Conservation (phyloP, 2,113 vertebrate genomes). For the Ochotona curzoniae region DNA sequence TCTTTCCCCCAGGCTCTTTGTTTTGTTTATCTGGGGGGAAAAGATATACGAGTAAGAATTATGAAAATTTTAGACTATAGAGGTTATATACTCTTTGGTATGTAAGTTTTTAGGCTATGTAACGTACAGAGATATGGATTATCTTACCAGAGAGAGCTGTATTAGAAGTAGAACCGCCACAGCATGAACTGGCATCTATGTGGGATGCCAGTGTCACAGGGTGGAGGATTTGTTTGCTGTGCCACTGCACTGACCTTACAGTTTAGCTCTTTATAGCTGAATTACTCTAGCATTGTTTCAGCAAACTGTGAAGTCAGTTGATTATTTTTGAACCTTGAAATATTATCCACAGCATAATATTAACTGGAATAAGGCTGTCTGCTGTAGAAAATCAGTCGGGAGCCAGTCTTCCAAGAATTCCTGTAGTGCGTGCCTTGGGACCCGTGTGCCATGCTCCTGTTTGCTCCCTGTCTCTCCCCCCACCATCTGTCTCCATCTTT, state of each 20-base stretch:
- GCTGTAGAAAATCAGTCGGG: background rate
- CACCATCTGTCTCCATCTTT: too few relatives aligned
- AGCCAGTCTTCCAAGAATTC: background rate
- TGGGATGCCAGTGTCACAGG: too few relatives aligned
- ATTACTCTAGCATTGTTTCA: background rate
- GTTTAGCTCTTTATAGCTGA: conserved; percentile 1
- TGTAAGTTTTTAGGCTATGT: background rate
- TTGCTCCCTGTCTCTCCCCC: too few relatives aligned
- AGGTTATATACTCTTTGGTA: too few relatives aligned
- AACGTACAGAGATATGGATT: background rate
- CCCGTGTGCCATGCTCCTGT: background rate
- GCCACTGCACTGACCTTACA: background rate
- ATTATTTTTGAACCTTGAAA: background rate
- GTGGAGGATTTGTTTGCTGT: too few relatives aligned
- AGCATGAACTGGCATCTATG: too few relatives aligned
- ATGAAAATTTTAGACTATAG: background rate
- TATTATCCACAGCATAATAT: background rate
- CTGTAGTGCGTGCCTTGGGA: background rate
- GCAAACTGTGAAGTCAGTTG: background rate
- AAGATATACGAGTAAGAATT: too few relatives aligned
- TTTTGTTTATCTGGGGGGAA: too few relatives aligned
- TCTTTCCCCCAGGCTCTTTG: too few relatives aligned
- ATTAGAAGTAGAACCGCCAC: too few relatives aligned
- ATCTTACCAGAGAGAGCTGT: too few relatives aligned
- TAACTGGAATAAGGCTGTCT: background rate